Conservation (phyloP, 2,113 vertebrate genomes). For the Brachyistius frenatus region DNA sequence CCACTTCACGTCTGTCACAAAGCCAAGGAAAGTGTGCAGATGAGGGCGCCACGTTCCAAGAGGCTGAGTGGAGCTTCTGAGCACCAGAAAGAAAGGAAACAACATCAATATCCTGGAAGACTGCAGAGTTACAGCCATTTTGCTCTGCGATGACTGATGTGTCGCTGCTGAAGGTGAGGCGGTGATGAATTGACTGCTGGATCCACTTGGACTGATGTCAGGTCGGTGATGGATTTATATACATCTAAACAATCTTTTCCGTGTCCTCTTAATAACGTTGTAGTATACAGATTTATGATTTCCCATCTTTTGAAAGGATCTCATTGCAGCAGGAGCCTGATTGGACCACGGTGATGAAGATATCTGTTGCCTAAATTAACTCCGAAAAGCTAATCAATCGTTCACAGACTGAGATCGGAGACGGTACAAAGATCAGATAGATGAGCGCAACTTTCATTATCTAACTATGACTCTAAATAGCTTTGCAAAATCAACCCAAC, state of each 20-base stretch:
- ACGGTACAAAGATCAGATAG: neutral
- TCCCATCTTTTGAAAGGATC: constrained; percentile 3
- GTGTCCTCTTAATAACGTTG: constrained; percentile 5
- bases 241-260: constrained; percentile 4
- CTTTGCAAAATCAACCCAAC: neutral
- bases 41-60: neutral
- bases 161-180: constrained; percentile 3
- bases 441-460: no score
- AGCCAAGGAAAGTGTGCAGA: constrained; percentile 40
- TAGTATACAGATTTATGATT: neutral
- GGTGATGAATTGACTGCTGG: constrained; percentile 33
- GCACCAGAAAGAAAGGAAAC: constrained; percentile 25
- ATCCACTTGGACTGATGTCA: constrained; percentile 23
- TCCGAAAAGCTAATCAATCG: neutral
- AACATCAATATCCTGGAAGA: constrained; percentile 38
- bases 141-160: constrained; percentile 17
- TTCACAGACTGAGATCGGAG: neutral
- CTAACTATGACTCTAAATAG: no score
- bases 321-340: neutral
- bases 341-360: neutral
- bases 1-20: constrained; percentile 41
- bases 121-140: constrained; percentile 6
- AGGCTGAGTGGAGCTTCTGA: constrained; percentile 35
- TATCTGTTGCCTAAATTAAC: constrained; percentile 11
- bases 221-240: constrained; percentile 37